These are phyloP conservation scores for Seriola aureovittata DNA, from an alignment of 2,113 vertebrate species.

Conservation along the genomic window DNA sequence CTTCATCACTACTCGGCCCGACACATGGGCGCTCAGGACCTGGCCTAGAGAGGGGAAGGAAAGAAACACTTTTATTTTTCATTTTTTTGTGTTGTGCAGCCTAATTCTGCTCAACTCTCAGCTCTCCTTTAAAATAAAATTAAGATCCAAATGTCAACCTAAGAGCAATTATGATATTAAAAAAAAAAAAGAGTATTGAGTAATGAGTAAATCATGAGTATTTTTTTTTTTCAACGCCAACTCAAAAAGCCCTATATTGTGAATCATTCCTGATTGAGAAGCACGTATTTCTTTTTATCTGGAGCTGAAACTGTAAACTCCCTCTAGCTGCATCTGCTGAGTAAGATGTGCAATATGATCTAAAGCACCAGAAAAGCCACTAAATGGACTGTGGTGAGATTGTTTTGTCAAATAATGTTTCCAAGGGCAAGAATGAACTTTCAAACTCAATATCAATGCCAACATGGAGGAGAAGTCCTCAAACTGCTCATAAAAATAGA, in stretches of 20 bases:
- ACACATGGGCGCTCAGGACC: constrained; percentile 97
- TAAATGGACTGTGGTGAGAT: neutral
- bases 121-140: neutral
- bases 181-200: too few species aligned
- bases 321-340: neutral
- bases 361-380: neutral
- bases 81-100: neutral
- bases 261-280: neutral
- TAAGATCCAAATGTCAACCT: neutral
- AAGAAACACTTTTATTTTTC: too few species aligned
- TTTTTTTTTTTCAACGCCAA: too few species aligned
- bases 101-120: neutral
- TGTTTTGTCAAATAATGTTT: neutral
- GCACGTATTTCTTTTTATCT: neutral
- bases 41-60: constrained; percentile 86
- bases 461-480: neutral
- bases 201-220: too few species aligned
- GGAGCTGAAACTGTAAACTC: neutral
- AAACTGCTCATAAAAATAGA: neutral
- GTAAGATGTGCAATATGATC: neutral
- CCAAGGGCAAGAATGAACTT: neutral
- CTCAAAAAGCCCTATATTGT: neutral
- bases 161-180: neutral
- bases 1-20: constrained; percentile 99
- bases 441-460: neutral